phyloP scores from a whole-genome alignment of 2,888 invertebrate genomes.

The Gortyna flavago region DNA sequence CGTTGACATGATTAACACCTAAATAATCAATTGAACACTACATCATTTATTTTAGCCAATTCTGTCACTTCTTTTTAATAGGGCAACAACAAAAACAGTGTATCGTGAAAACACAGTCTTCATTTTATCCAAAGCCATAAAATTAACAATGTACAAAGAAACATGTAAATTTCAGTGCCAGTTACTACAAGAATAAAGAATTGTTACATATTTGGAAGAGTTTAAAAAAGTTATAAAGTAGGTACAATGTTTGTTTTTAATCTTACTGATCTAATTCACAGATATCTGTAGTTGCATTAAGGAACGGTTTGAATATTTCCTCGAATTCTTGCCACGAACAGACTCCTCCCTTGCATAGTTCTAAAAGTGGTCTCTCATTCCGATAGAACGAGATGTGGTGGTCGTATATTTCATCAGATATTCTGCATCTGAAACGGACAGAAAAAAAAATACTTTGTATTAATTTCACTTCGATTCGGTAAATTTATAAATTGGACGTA shows the following conservation, averaged over 20 bases:
- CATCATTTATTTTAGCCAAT: not conserved
- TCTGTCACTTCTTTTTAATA: not conserved
- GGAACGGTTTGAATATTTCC: constrained; percentile 74
- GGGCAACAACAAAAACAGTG: not conserved
- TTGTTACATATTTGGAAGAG: too few species aligned
- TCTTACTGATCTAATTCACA: constrained; percentile 59
- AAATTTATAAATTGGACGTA: not conserved
- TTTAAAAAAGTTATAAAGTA: not conserved
- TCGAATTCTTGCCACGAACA: constrained; percentile 84
- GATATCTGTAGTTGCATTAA: constrained; percentile 71
- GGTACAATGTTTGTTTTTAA: too few species aligned
- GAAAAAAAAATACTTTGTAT: not conserved
- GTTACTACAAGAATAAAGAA: too few species aligned
- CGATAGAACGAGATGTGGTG: constrained; percentile 79
- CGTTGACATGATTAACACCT: not conserved
- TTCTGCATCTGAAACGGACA: constrained; percentile 74
- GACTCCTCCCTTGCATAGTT: constrained; percentile 78
- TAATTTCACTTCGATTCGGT: not conserved
- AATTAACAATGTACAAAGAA: not conserved
- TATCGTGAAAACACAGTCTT: not conserved
- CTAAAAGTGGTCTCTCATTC: constrained; percentile 80
- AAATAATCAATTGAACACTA: not conserved
- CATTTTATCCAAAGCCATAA: not conserved
- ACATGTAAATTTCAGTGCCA: not conserved
- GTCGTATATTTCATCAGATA: constrained; percentile 64